Evolutionary conservation across 2,888 invertebrate genomes (phyloP).

Genomic region (Lepidocyrtoides sp.): DNA sequence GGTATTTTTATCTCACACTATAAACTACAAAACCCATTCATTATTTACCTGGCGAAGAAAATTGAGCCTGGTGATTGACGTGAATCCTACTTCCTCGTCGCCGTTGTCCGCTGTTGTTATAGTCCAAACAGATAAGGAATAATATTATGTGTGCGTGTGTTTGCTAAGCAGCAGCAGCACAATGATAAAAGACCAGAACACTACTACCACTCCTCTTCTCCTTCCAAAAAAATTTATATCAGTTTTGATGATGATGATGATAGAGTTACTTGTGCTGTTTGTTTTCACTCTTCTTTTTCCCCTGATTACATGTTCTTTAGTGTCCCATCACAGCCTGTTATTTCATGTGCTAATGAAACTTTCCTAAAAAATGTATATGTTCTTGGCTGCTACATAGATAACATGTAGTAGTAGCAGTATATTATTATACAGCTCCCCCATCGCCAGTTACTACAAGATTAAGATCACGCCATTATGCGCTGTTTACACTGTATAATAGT

Average conservation of each 20-base stretch:
- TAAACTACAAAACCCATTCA: background rate
- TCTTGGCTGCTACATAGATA: no score
- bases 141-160: background rate
- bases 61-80: slow-evolving; percentile 26
- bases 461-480: background rate
- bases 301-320: background rate
- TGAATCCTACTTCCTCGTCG: background rate
- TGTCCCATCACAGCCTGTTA: no score
- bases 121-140: background rate
- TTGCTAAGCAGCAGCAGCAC: background rate
- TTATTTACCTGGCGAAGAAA: slow-evolving; percentile 38
- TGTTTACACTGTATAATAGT: background rate
- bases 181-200: no score
- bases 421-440: background rate
- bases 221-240: no score
- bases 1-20: background rate
- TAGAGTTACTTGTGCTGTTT: background rate
- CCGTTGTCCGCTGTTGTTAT: no score
- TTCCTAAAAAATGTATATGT: no score
- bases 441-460: background rate
- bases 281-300: background rate
- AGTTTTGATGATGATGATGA: background rate
- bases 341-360: no score
- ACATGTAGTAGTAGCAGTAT: background rate
- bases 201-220: no score